Conservation (phyloP, 2,888 invertebrate species). For the Drosophila tanythrix region DNA sequence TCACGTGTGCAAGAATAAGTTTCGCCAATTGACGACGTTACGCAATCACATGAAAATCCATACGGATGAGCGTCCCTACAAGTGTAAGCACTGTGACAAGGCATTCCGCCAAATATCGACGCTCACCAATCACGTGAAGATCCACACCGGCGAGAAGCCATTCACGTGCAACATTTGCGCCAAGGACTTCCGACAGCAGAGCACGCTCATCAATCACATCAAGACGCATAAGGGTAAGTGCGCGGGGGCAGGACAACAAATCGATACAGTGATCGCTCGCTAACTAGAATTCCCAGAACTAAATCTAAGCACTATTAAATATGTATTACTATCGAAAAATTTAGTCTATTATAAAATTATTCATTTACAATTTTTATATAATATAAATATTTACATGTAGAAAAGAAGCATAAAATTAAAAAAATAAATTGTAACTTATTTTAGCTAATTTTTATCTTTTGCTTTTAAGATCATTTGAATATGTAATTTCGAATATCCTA, state of each 20-base stretch:
- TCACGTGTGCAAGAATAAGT: conserved; percentile 83
- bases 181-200: conserved; percentile 83
- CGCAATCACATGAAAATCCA: conserved; percentile 83
- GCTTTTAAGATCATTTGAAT: conserved; percentile 1
- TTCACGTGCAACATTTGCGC: conserved; percentile 83
- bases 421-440: background rate
- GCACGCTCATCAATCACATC: conserved; percentile 82
- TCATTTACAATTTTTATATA: background rate
- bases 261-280: conserved; percentile 16
- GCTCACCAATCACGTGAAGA: conserved; percentile 82
- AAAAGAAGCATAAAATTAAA: background rate
- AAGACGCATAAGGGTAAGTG: conserved; percentile 83
- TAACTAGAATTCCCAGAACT: background rate
- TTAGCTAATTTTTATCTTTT: background rate
- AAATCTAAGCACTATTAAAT: background rate
- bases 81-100: conserved; percentile 82
- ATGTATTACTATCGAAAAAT: background rate
- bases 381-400: background rate
- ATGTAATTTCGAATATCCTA: background rate
- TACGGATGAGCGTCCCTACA: conserved; percentile 82
- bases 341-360: background rate
- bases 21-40: conserved; percentile 82
- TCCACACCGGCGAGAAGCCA: conserved; percentile 82
- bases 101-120: conserved; percentile 83
- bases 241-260: conserved; percentile 9